Conservation (phyloP, 2,888 invertebrate species). For the Asteroscopus sphinx region DNA sequence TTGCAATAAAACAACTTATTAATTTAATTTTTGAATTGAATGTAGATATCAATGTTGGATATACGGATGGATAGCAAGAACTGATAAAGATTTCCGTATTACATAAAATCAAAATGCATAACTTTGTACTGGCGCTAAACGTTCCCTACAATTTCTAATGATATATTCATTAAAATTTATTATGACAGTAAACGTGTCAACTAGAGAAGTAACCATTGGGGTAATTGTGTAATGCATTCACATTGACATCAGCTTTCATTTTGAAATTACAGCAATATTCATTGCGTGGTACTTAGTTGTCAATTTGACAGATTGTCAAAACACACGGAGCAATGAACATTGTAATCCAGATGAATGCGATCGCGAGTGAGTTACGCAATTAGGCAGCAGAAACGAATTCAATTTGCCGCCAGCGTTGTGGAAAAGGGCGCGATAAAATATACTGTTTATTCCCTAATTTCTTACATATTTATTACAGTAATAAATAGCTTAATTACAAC, state of each 20-base stretch:
- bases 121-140: slow-evolving; percentile 7
- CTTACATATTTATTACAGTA: slow-evolving; percentile 14
- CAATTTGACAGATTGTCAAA: no score
- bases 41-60: slow-evolving; percentile 16
- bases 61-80: slow-evolving; percentile 7
- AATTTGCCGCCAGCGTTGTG: not conserved
- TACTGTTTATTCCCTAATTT: slow-evolving; percentile 15
- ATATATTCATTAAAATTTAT: slow-evolving; percentile 20
- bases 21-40: slow-evolving; percentile 4
- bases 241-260: no score
- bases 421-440: slow-evolving; percentile 19
- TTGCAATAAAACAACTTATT: slow-evolving; percentile 10
- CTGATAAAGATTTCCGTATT: slow-evolving; percentile 26
- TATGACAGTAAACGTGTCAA: not conserved
- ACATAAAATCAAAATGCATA: slow-evolving; percentile 20
- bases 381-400: no score
- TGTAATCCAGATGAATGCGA: no score
- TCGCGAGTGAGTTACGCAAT: no score
- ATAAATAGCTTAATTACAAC: slow-evolving; percentile 31
- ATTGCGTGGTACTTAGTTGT: no score
- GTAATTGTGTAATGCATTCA: no score
- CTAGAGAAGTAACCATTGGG: not conserved
- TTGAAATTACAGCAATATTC: no score
- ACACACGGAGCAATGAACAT: no score
- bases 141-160: slow-evolving; percentile 1